Evolutionary conservation across 2,113 vertebrate genomes (phyloP).

Genomic region (Hippolais icterina): DNA sequence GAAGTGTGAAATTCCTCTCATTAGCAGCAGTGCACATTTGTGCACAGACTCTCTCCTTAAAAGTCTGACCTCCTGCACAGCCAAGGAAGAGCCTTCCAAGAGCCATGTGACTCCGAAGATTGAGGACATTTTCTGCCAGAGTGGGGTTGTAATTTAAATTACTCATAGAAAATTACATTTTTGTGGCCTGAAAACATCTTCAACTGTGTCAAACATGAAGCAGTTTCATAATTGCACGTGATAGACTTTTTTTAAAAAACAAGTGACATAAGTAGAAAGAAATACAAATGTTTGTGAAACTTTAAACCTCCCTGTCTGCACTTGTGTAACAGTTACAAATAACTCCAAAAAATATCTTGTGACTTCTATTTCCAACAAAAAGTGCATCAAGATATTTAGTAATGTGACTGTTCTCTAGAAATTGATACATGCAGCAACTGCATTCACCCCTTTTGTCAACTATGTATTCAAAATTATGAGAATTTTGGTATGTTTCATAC

Average conservation of each 20-base stretch:
- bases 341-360: background rate
- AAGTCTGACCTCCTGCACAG: slow-evolving; percentile 11
- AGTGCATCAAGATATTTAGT: background rate
- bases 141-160: slow-evolving; percentile 22
- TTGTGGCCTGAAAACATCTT: slow-evolving; percentile 58
- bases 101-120: slow-evolving; percentile 3
- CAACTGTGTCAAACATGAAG: slow-evolving; percentile 5
- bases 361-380: background rate
- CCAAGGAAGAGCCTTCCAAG: slow-evolving; percentile 38
- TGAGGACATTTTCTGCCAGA: slow-evolving; percentile 10
- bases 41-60: background rate
- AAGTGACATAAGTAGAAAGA: slow-evolving; percentile 13
- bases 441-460: background rate
- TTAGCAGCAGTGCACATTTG: background rate
- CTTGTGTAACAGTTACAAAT: slow-evolving; percentile 1
- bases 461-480: background rate
- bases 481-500: background rate
- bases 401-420: background rate
- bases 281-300: background rate
- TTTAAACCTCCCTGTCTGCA: background rate
- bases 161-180: slow-evolving; percentile 49
- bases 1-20: slow-evolving; percentile 39
- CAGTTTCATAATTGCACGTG: slow-evolving; percentile 39
- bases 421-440: background rate
- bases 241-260: background rate